Base-by-base conservation (phyloP, 2,888 invertebrate genomes). In the Diadegma fenestrale region DNA sequence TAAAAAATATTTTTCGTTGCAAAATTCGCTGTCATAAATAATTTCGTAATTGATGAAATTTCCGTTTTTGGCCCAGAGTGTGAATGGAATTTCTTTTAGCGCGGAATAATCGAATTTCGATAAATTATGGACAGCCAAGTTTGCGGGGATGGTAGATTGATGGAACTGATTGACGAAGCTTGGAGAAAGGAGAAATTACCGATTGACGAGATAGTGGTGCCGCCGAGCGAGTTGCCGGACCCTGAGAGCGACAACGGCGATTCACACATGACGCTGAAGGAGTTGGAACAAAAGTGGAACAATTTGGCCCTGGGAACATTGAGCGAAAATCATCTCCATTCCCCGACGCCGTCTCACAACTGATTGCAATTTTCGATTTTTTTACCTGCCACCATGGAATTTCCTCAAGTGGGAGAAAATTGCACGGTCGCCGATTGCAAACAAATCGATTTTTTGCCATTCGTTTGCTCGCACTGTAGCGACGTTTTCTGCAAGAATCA, bases 241-340 rank as follows among this genome's bases (percentile, higher is more conserved):
- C 98, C 98, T 0, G 98, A 98, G 93, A 97, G 98, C 1, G 99
- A 99, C 94, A 97, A 97, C 89, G 98, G 97, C 30, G 98, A 98
- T 94, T 97, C 98, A 4, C 97, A 97, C 91, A 96, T 98, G 92
- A 98, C 98, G 0, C 94, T 99, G 8, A 97, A 97, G 92, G 98
- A 99, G 93, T 97, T 97, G 92, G 97, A 97, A 91, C 96, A 96
- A 91, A 93, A 93, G 93, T 95, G 95, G 95, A 94, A 94, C 58
- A 96, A 96, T 91, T 94, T 95, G 77, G 95, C 95, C 82, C 92
- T 96, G 14, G 94, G 94, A 37, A 93, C 94, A 10, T 92, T 95
- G 51, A 95, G 95, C 87, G 95, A 95, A 92, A 95, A 94, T 88
- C 94, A 95, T 91, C 94, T 95, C 86, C 92, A 92, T 86, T 94